Base-by-base conservation (phyloP, 2,113 vertebrate species). In the Arvicanthis niloticus region DNA sequence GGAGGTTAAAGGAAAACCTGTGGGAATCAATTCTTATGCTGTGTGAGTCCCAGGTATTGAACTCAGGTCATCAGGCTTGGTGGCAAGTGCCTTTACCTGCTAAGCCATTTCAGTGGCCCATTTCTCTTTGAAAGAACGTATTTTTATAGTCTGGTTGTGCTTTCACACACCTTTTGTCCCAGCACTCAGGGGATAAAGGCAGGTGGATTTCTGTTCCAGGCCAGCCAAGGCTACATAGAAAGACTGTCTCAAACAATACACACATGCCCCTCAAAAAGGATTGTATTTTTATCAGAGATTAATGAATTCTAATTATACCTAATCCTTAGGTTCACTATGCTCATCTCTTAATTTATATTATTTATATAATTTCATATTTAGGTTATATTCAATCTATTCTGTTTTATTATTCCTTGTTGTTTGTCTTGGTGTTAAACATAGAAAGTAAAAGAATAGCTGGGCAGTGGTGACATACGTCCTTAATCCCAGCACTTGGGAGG, bases 331-430 rank as follows among this genome's bases (percentile, higher is more conserved):
- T 53, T 87, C 24, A 60, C 56, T 80, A 48, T 70, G 58, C 24
- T 58, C 31, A n/a, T 82, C 34, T 70, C 84, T 90, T 93, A 82
- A 60, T 89, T 93, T 96, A 34, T 92, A 48, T 92, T 90, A 72
- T 72, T 42, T 42, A 70, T 91, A n/a, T 89, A 62, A 75, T 97
- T 11, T 88, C n/a, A 65, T 73, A 68, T 70, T 94, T 95, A 94
- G 56, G 11, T 97, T 95, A 68, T 80, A 19, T 94, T 95, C 17
- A 70, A 91, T 91, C 56, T 95, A 19, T 73, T 4, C 22, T 94
- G 45, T 77, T 81, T 89, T 91, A 17, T 80, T 77, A 92, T 92
- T 84, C 21, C 26, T 72, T 78, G 68, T 22, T 95, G 2, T 31
- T 86, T 31, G 88, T 70, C 72, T 93, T 65, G 26, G 82, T 76